These are phyloP conservation scores for Amblyjoppa fuscipennis DNA, from an alignment of 2,888 invertebrate species.

Conservation along the genomic window DNA sequence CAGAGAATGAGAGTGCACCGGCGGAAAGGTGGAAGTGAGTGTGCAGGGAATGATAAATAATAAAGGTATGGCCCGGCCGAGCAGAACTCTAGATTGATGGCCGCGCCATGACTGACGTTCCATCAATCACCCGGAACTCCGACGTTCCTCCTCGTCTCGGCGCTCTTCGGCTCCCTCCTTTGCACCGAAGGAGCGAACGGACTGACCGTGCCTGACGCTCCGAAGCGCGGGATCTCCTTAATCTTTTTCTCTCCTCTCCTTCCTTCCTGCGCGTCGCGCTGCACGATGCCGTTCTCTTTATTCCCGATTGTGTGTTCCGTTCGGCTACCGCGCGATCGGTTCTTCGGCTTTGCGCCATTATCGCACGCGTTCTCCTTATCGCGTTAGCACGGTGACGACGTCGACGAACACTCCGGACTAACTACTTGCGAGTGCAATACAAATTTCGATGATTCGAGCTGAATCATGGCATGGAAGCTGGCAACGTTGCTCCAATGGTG, in stretches of 20 bases:
- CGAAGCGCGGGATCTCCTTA: conserved; percentile 55
- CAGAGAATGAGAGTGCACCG: conserved; percentile 63
- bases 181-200: conserved; percentile 67
- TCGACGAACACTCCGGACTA: conserved; percentile 1
- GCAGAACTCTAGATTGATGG: conserved; percentile 82
- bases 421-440: background rate
- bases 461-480: no score
- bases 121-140: conserved; percentile 82
- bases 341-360: conserved; percentile 38
- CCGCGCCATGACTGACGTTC: conserved; percentile 84
- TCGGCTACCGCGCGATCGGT: conserved; percentile 42
- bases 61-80: conserved; percentile 76
- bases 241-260: conserved; percentile 51
- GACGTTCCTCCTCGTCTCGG: conserved; percentile 70
- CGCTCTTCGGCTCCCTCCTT: conserved; percentile 46
- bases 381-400: conserved; percentile 22
- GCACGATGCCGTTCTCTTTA: conserved; percentile 5
- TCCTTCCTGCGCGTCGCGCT: conserved; percentile 38
- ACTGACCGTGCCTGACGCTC: conserved; percentile 54
- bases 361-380: conserved; percentile 51
- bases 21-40: conserved; percentile 44
- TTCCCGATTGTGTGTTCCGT: background rate
- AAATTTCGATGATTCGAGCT: no score
- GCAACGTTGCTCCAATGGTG: no score
- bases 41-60: conserved; percentile 82